phyloP scores from a whole-genome alignment of 2,797 vertebrate species.

The Chelon labrosus region DNA sequence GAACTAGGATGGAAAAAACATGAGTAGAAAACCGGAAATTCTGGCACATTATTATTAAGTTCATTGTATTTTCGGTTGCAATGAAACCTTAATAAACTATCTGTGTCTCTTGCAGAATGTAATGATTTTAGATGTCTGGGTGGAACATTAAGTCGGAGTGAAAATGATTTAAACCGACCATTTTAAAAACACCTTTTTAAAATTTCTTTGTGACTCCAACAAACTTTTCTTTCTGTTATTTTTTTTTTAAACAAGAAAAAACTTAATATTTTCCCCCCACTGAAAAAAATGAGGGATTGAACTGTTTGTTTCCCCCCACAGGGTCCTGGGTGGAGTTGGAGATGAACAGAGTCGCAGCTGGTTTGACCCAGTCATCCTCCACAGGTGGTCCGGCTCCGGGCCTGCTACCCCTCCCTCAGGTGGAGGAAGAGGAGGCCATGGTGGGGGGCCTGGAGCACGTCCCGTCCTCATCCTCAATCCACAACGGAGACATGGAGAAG shows the following conservation, averaged over 20 bases:
- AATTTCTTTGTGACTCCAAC: too few species aligned
- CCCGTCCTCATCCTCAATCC: conserved; percentile 97
- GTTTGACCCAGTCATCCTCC: conserved; percentile 51
- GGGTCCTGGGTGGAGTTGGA: conserved; percentile 98
- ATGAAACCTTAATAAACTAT: not conserved
- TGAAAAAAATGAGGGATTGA: not conserved
- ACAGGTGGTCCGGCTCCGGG: conserved; percentile 12
- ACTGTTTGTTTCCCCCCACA: conserved; percentile 62
- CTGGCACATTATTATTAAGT: too few species aligned
- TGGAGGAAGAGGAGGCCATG: conserved; percentile 86
- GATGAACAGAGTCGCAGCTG: conserved; percentile 86
- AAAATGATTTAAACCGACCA: too few species aligned
- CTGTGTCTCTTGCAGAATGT: too few species aligned
- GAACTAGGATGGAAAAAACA: not conserved
- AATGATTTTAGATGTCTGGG: too few species aligned
- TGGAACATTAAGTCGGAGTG: too few species aligned
- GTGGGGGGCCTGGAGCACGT: conserved; percentile 95
- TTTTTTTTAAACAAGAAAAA: too few species aligned
- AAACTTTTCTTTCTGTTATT: too few species aligned
- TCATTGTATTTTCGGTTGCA: not conserved
- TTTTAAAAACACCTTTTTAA: too few species aligned
- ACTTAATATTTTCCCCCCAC: not conserved
- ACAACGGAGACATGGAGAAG: conserved; percentile 98
- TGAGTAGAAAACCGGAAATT: too few species aligned
- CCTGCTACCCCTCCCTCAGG: conserved; percentile 82